phyloP scores from a whole-genome alignment of 2,888 invertebrate genomes.

The Drosophila niveifrons region DNA sequence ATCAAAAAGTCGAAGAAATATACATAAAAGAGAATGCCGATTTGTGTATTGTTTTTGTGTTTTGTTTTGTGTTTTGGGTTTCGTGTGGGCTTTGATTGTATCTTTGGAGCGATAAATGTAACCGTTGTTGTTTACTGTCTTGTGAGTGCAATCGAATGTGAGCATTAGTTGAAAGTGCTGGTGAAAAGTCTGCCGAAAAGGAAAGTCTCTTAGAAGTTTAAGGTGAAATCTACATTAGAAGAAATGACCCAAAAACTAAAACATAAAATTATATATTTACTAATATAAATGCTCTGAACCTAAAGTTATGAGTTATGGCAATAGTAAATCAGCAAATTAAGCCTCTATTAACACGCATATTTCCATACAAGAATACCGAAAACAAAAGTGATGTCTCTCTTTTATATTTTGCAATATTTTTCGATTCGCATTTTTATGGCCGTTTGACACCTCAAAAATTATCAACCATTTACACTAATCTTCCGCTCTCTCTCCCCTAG shows the following conservation, averaged over 20 bases:
- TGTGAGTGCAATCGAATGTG: slow-evolving; percentile 37
- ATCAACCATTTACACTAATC: slow-evolving; percentile 37
- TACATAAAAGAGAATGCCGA: slow-evolving; percentile 47
- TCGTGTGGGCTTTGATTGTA: slow-evolving; percentile 21
- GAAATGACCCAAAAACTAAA: slow-evolving; percentile 28
- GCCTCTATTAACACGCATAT: slow-evolving; percentile 54
- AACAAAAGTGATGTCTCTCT: slow-evolving; percentile 32
- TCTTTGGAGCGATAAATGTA: slow-evolving; percentile 30
- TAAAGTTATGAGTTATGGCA: slow-evolving; percentile 28
- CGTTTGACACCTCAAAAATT: slow-evolving; percentile 42
- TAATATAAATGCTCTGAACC: not conserved
- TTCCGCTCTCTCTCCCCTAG: slow-evolving; percentile 31
- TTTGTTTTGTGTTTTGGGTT: slow-evolving; percentile 10
- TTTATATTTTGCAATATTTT: slow-evolving; percentile 41
- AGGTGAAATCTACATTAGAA: slow-evolving; percentile 42
- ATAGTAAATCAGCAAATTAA: slow-evolving; percentile 31
- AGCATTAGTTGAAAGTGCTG: not conserved
- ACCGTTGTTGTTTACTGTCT: slow-evolving; percentile 29
- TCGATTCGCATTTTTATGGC: slow-evolving; percentile 40
- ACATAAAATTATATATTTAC: not conserved
- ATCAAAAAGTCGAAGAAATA: slow-evolving; percentile 10
- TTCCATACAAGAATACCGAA: slow-evolving; percentile 3
- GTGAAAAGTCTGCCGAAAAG: slow-evolving; percentile 21
- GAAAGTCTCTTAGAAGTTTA: slow-evolving; percentile 42
- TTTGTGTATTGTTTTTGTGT: slow-evolving; percentile 13